Evolutionary conservation across 2,888 invertebrate species (phyloP), one percentile per base, ranked within the genome.

Genomic region (Dolomedes plantarius): DNA sequence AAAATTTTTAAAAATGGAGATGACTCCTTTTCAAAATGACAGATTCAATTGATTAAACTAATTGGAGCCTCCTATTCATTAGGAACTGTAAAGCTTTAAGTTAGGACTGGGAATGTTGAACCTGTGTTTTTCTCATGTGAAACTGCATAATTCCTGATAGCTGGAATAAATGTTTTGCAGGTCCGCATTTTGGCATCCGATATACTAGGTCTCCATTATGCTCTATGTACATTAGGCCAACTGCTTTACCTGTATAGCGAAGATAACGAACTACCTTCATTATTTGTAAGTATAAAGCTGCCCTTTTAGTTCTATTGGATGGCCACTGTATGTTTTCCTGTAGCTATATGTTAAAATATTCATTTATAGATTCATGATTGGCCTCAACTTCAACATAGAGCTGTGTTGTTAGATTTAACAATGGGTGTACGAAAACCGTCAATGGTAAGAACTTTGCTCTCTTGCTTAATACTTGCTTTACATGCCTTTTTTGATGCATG

Each of bases 341-440:
- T n/a, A n/a, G n/a, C n/a, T n/a, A n/a, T n/a, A n/a, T n/a, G n/a
- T 23, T 1, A 5, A 46, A 31, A 36, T 36, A 9, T 36, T 36
- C 36, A 36, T 46, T 56, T 71, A 9, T 13, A 91, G 90, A 93
- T 94, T 82, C 93, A 93, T 87, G 94, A 94, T 89, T 92, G 92
- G 89, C 94, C 94, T 0, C 91, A 92, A 75, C 91, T 94, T 50
- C 91, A 91, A 36, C 93, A 93, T 89, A 91, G 94, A 87, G 94
- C 93, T 5, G 92, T 94, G 69, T 90, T 94, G 62, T 90, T 94
- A 87, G 94, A 94, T 89, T 92, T 93, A 88, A 93, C 92, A 89
- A 93, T 91, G 89, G 93, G 93, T 88, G 93, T 93, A 46, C 91
- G 94, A 68, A 92, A 93, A 85, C 93, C 93, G 19, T 92, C 92